Base-by-base conservation (phyloP, 37 sponge, comb jelly and placozoan species). In the Crambe crambe region DNA sequence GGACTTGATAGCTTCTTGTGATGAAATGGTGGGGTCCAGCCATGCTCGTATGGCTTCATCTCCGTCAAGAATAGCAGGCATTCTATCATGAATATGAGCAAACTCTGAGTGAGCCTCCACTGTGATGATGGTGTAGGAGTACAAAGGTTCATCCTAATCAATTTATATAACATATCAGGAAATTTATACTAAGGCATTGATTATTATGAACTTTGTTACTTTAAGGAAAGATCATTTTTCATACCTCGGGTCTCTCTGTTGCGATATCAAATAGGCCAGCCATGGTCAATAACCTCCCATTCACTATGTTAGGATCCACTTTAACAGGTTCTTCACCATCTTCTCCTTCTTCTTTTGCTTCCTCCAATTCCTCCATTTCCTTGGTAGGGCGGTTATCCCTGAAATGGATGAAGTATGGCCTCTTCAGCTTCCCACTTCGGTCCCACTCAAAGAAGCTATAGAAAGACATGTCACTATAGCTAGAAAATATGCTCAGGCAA, bases 51-150 rank as follows among this genome's bases (percentile, higher is more conserved):
- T 37, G 27, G 88, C 95, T 0, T 76, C 89, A 25, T 94, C 89
- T 15, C 89, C 89, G 40, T 91, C 92, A 58, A 94, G 81, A 29
- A 94, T 80, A 26, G 95, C 95, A 78, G 97, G 97, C 94, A 96
- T 93, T 66, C 97, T 68, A 41, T 90, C 43, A 74, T 96, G 97
- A 41, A 96, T 89, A 59, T 86, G 75, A 15, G 70, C 58, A 74
- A 96, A 81, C 20, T 39, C 20, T 0, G 78, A 58, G 29, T 81
- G 83, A 0, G 97, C 92, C 8, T 90, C 89, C n/a, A 94, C 89
- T 27, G 97, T 96, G 30, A 96, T 94, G 21, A 96, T 62, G 3
- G 92, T 85, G 56, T 83, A 94, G 0, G 95, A 89, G 81, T 79
- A 96, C 43, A 94, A 74, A 27, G 91, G 79, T 3, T 73, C 82